Base-by-base conservation (phyloP, 2,888 invertebrate species). In the Pristionchus maxplancki region DNA sequence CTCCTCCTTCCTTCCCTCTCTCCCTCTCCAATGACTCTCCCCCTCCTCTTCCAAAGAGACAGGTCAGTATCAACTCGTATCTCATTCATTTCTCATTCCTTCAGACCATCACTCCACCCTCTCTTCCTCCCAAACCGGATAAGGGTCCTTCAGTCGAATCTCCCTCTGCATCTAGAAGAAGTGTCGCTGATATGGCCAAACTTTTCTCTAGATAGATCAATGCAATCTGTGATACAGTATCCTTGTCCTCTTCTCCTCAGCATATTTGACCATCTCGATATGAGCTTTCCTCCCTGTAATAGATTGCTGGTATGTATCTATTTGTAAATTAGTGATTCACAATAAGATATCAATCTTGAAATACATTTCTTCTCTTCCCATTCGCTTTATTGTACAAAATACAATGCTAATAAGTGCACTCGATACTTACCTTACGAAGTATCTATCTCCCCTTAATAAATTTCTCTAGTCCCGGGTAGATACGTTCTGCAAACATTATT, bases 151-250 rank as follows among this genome's bases (percentile, higher is more conserved):
- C 67, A 40, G 88, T 37, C 20, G 88, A 81, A 44, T 88, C 87
- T 50, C 87, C 87, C 13, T 58, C 78, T n/a, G 28, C 37, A 11
- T 58, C 58, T 20, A 71, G 93, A 34, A 87, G 89, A 37, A 91
- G 91, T 48, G 93, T 93, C 11, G 93, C 93, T 15, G 93, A 93
- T 88, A 93, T 93, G 92, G 90, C 93, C 8, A 89, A 89, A n/a
- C 89, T 93, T 6, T 93, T 92, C 81, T 58, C 50, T 31, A 50
- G 71, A 71, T 87, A 78, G 78, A 78, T 78, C n/a, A 24, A 71
- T 62, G 9, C 9, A 31, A 50, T 82, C 58, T 37, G 44, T 50
- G 20, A 28, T 81, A 28, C 53, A 50, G 34, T 83, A 50, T 20
- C 9, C 50, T 50, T 81, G 28, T 81, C 50, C 24, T 20, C 13